Percentiles rank a stretch among this genome's conserved stretches.
Evolutionary conservation across 1,140 invertebrate genomes (phyloP).

Genomic region (Geopemphigus sp.): DNA sequence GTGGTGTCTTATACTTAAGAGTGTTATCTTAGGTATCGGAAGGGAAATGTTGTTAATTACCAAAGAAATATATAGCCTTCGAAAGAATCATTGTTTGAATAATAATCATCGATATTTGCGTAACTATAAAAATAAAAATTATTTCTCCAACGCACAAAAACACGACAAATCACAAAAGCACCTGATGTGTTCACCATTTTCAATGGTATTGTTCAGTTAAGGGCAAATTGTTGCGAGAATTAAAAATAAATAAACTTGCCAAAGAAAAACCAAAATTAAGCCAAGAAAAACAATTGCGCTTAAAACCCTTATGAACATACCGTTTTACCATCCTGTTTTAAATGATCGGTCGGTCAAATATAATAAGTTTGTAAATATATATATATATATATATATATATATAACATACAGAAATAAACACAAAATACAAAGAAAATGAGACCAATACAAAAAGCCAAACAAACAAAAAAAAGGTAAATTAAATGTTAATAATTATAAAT

Average conservation of each 20-base stretch:
- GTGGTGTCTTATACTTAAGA: background rate
- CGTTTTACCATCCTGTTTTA: background rate
- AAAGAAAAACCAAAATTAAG: background rate
- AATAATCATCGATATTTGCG: background rate
- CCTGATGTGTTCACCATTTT: background rate
- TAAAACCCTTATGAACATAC: background rate
- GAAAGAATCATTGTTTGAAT: background rate
- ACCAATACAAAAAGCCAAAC: slow-evolving; percentile 10
- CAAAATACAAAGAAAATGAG: slow-evolving; percentile 45
- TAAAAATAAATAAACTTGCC: background rate
- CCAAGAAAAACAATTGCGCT: slow-evolving; percentile 2
- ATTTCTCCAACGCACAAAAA: background rate
- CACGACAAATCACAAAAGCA: slow-evolving; percentile 20
- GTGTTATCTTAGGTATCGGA: background rate
- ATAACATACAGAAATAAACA: slow-evolving; percentile 39
- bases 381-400: background rate
- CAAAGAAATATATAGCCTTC: too few species aligned
- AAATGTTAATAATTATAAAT: background rate
- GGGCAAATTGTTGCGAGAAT: background rate
- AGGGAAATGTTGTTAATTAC: too few species aligned
- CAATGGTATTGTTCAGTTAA: background rate
- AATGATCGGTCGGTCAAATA: background rate
- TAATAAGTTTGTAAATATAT: slow-evolving; percentile 7
- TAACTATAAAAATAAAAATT: slow-evolving; percentile 29
- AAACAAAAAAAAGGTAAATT: background rate